Base-by-base conservation (phyloP, 2,113 vertebrate genomes). In the Salvator merianae region DNA sequence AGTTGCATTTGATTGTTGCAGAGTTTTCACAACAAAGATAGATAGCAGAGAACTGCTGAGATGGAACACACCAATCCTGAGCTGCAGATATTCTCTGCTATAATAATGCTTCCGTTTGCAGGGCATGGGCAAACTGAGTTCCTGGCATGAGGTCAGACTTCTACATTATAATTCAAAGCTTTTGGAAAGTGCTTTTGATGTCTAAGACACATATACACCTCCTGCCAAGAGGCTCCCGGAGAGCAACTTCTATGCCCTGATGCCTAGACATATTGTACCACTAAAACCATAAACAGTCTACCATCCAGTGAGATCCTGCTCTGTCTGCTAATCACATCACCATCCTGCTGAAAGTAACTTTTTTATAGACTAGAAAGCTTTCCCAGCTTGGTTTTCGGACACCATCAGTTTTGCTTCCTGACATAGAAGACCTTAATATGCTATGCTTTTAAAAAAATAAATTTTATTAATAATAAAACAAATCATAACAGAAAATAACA, bases 81-180 rank as follows among this genome's bases (percentile, higher is more conserved):
- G 55, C 20, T 59, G 18, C 14, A 59, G 55, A 4, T 20, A 59
- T 20, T 59, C 55, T 59, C 55, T 59, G 18, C 55, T 59, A 92
- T 88, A 90, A 91, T 93, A 93, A 93, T 90, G 88, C 88, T 90
- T 92, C 88, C 91, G 43, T 66, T 82, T 70, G 87, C 66, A 85
- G 88, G 91, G 90, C 91, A 90, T 80, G 89, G 87, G 89, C 84
- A 93, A 90, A 89, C 82, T 79, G 84, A 53, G 81, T 87, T 93
- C 78, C 81, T 93, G 89, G 90, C 91, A 90, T 86, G 40, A 85
- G 76, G 80, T 92, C 86, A 92, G 88, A 94, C 91, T 92, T 87
- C 84, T 91, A 70, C 89, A 88, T 93, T 93, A 87, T 89, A 83
- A 86, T 82, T 73, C 69, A 74, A 93, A 89, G 81, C 90, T 81